Percentiles rank a stretch among this genome's conserved stretches.
phyloP scores from a whole-genome alignment of 2,888 invertebrate species.

The Graphium colonna region DNA sequence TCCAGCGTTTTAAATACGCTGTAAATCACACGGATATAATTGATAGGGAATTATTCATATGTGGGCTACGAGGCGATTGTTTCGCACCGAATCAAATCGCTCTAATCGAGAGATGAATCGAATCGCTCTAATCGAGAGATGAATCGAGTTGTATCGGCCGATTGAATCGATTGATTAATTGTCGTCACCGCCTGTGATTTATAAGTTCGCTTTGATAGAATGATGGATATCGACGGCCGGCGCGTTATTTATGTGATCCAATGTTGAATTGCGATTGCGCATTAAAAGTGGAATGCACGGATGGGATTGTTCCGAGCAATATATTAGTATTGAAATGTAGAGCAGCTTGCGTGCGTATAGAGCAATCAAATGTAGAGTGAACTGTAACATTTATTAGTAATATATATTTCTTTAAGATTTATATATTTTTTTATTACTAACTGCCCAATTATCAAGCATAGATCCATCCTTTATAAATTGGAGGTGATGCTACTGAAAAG shows the following conservation, averaged over 20 bases:
- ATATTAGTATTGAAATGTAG: neutral
- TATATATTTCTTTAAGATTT: neutral
- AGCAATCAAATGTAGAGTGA: neutral
- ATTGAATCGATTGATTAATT: conserved; percentile 67
- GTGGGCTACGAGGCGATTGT: conserved; percentile 48
- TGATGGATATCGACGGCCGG: conserved; percentile 41
- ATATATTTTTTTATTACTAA: no score
- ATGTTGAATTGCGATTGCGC: conserved; percentile 12
- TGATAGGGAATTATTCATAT: conserved; percentile 51
- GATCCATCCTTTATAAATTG: no score
- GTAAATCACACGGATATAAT: conserved; percentile 47
- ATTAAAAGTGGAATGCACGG: conserved; percentile 10
- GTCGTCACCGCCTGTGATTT: conserved; percentile 59
- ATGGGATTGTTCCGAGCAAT: neutral
- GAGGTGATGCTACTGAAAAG: no score
- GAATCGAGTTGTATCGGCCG: conserved; percentile 65
- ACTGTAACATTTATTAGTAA: neutral
- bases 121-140: conserved; percentile 60
- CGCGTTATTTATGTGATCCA: conserved; percentile 20
- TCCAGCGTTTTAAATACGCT: conserved; percentile 27
- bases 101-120: conserved; percentile 63
- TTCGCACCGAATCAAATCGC: conserved; percentile 55
- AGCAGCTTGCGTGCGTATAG: neutral
- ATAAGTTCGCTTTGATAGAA: conserved; percentile 52
- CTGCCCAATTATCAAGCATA: no score